Conservation (phyloP, 2,113 vertebrate species). For the Neogobius melanostomus region DNA sequence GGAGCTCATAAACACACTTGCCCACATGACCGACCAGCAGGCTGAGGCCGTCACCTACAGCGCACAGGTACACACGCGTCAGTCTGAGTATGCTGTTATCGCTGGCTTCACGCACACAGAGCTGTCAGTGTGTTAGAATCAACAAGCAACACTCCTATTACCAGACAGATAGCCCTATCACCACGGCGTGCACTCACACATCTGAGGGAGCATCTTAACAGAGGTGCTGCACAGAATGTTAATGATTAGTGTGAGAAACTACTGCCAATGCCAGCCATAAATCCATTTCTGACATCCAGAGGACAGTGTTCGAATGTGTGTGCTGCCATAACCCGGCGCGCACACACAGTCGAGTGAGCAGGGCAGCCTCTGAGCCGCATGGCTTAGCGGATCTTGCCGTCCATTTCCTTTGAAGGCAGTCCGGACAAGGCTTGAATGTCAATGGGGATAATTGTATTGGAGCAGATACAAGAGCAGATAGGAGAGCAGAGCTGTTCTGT, state of each 20-base stretch:
- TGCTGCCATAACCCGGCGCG: slow-evolving; percentile 23
- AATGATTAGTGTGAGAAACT: slow-evolving; percentile 65
- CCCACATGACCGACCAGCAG: slow-evolving; percentile 88
- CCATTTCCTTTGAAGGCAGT: slow-evolving; percentile 68
- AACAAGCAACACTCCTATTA: slow-evolving; percentile 40
- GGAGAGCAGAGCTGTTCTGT: slow-evolving; percentile 55
- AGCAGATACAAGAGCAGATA: slow-evolving; percentile 73
- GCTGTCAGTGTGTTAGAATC: slow-evolving; percentile 44
- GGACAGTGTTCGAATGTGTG: slow-evolving; percentile 31
- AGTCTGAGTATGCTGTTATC: slow-evolving; percentile 43
- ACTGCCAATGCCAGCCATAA: slow-evolving; percentile 53
- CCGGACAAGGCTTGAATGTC: slow-evolving; percentile 65
- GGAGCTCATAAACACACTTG: slow-evolving; percentile 89
- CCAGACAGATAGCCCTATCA: slow-evolving; percentile 35
- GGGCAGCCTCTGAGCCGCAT: slow-evolving; percentile 53
- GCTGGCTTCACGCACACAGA: slow-evolving; percentile 33
- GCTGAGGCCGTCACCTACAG: slow-evolving; percentile 93
- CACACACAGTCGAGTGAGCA: slow-evolving; percentile 41
- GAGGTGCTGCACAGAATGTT: slow-evolving; percentile 43
- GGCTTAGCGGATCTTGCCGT: slow-evolving; percentile 63
- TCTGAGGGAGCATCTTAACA: neutral
- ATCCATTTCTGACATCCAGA: slow-evolving; percentile 57
- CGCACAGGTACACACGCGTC: slow-evolving; percentile 84
- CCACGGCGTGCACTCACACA: slow-evolving; percentile 10
- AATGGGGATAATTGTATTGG: slow-evolving; percentile 71